phyloP scores from a whole-genome alignment of 2,888 invertebrate genomes.

The Melinaea menophilus region DNA sequence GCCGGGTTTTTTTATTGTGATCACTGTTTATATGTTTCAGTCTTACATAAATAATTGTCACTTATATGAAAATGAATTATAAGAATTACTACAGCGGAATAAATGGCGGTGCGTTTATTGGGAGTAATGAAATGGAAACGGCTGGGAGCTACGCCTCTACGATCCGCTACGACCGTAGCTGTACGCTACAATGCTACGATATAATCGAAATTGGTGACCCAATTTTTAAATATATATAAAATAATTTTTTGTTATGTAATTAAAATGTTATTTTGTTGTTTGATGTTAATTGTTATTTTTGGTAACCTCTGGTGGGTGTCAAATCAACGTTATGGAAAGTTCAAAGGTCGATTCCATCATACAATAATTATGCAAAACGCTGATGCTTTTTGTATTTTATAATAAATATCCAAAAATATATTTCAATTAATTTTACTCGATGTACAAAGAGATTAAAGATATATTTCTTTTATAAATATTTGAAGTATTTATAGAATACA shows the following conservation, averaged over 20 bases:
- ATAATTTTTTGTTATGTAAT: not conserved
- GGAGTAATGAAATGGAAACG: slow-evolving; percentile 30
- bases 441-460: too few species aligned
- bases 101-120: slow-evolving; percentile 30
- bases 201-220: slow-evolving; percentile 22
- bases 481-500: too few species aligned
- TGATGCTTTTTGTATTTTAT: too few species aligned
- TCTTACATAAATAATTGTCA: not conserved
- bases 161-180: slow-evolving; percentile 33
- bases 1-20: too few species aligned
- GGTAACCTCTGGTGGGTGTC: not conserved
- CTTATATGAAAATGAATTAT: slow-evolving; percentile 15
- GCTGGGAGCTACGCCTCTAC: slow-evolving; percentile 36
- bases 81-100: slow-evolving; percentile 29
- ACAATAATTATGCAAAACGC: too few species aligned
- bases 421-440: too few species aligned
- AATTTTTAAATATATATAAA: slow-evolving; percentile 8
- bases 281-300: not conserved
- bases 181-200: slow-evolving; percentile 21
- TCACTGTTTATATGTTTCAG: too few species aligned
- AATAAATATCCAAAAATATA: too few species aligned
- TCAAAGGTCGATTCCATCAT: not conserved
- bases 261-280: not conserved
- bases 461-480: too few species aligned
- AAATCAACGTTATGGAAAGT: not conserved